A percentile compares a stretch with the other conserved stretches of the same genome.
Evolutionary conservation across 2,888 invertebrate genomes (phyloP).

Genomic region (Lagria hirta): DNA sequence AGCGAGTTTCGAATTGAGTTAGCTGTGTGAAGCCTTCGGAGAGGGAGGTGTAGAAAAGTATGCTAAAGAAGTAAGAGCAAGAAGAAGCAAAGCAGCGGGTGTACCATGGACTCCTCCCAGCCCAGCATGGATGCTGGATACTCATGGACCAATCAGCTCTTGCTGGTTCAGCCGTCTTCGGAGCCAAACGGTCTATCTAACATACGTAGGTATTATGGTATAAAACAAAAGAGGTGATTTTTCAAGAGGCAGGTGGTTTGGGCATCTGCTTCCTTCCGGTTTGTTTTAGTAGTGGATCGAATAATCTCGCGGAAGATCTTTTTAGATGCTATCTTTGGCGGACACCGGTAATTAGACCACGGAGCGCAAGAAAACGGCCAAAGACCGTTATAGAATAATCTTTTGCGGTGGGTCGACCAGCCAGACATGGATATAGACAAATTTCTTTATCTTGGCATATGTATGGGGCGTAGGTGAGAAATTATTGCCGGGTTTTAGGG

Average conservation of each 20-base stretch:
- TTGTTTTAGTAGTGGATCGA: no score
- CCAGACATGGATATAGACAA: conserved; percentile 22
- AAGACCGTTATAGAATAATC: conserved; percentile 38
- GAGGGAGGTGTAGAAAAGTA: no score
- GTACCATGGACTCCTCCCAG: conserved; percentile 52
- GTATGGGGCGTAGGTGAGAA: conserved; percentile 25
- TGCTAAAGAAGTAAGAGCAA: conserved; percentile 32
- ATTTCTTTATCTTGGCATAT: conserved; percentile 16
- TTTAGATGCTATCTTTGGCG: conserved; percentile 38
- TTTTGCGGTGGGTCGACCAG: conserved; percentile 19
- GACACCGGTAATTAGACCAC: conserved; percentile 42
- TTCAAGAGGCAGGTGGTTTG: conserved; percentile 31
- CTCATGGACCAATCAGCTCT: conserved; percentile 47
- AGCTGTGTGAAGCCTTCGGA: no score
- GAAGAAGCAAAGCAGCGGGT: no score
- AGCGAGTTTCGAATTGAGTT: no score
- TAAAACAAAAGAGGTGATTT: no score
- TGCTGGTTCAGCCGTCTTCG: conserved; percentile 16
- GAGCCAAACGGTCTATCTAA: conserved; percentile 1
- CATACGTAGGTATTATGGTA: background rate
- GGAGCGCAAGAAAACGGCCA: conserved; percentile 32
- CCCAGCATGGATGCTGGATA: conserved; percentile 56
- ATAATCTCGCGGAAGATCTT: conserved; percentile 43
- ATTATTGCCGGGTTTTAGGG: no score
- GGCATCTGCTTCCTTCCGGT: conserved; percentile 51